Conservation (phyloP, 2,113 vertebrate genomes). For the Rhinoderma darwinii region DNA sequence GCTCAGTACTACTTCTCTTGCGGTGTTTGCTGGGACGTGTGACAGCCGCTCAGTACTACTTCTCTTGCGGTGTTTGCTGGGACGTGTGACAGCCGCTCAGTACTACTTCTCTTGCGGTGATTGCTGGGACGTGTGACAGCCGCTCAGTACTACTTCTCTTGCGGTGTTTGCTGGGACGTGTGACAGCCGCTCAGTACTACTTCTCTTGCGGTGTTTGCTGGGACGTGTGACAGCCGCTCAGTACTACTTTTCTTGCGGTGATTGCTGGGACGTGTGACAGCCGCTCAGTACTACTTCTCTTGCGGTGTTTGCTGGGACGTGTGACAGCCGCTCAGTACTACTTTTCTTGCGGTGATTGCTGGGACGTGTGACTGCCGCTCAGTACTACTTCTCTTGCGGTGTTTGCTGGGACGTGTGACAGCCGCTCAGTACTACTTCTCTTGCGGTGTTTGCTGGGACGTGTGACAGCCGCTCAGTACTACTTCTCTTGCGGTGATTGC, state of each 20-base stretch:
- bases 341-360: too few species aligned
- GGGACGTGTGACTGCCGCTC: background rate
- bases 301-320: background rate
- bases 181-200: background rate
- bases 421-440: background rate
- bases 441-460: background rate
- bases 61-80: background rate
- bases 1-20: background rate
- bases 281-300: background rate
- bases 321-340: background rate
- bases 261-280: background rate
- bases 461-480: background rate
- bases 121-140: background rate
- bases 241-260: too few species aligned
- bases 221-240: background rate
- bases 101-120: too few species aligned
- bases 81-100: background rate
- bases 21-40: background rate
- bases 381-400: too few species aligned
- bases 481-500: too few species aligned
- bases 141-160: background rate
- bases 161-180: background rate
- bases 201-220: too few species aligned
- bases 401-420: background rate
- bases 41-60: background rate